These are phyloP conservation scores for Aptenodytes forsteri DNA, from an alignment of 2,113 vertebrate species.

Conservation along the genomic window DNA sequence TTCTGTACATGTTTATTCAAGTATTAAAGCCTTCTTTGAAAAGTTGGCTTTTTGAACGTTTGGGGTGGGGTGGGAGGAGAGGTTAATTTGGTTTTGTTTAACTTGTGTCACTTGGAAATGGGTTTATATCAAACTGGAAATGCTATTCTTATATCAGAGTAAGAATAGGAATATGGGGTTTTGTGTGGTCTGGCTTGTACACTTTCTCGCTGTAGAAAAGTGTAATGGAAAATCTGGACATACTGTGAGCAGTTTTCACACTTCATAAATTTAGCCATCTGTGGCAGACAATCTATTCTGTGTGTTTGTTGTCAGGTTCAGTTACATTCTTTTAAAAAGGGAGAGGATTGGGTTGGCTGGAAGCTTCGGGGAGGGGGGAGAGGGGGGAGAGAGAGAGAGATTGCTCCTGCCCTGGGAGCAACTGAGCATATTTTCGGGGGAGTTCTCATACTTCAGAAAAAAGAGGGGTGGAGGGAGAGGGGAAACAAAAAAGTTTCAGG, in stretches of 20 bases:
- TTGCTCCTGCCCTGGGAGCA: not conserved
- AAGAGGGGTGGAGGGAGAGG: not conserved
- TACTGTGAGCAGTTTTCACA: slow-evolving; percentile 53
- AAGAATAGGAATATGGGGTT: not conserved
- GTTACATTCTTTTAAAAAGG: not conserved
- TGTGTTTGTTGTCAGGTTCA: slow-evolving; percentile 27
- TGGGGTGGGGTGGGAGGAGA: not conserved
- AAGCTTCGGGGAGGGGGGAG: not conserved
- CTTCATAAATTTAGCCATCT: slow-evolving; percentile 40
- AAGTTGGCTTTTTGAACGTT: not conserved
- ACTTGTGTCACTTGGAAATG: not conserved
- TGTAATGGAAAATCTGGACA: slow-evolving; percentile 39
- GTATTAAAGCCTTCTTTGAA: not conserved
- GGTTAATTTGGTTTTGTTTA: not conserved
- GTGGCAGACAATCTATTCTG: slow-evolving; percentile 20
- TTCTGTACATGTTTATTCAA: not conserved
- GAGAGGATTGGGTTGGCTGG: not conserved
- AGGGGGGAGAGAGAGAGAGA: not conserved
- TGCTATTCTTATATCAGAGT: not conserved
- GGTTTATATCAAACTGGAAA: not conserved
- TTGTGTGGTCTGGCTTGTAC: slow-evolving; percentile 31
- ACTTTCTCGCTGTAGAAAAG: not conserved
- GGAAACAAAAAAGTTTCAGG: not conserved
- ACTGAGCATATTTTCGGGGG: not conserved
- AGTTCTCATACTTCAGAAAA: not conserved